Conservation (phyloP, 2,113 vertebrate species). For the Aviceda subcristata region DNA sequence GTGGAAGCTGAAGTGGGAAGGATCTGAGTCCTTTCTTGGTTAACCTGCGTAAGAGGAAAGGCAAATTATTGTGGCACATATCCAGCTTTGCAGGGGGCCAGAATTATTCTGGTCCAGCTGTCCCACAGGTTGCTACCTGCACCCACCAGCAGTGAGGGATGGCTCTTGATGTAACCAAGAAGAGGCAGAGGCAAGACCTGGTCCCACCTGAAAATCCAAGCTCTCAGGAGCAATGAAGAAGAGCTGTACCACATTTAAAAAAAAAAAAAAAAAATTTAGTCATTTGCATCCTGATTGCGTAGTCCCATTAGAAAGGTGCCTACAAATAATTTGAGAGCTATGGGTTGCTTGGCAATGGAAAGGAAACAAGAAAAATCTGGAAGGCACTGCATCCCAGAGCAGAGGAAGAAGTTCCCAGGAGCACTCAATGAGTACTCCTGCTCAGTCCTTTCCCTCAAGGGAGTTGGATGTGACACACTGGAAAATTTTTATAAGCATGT, state of each 20-base stretch:
- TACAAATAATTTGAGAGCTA: background rate
- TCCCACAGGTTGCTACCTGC: background rate
- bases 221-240: background rate
- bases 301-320: background rate
- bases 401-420: background rate
- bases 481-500: background rate
- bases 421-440: background rate
- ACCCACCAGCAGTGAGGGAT: background rate
- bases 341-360: background rate
- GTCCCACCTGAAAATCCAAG: background rate
- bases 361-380: background rate
- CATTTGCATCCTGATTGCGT: background rate
- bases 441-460: background rate
- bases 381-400: background rate
- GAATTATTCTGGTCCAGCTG: background rate
- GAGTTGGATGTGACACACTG: background rate
- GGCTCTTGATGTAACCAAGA: background rate
- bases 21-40: background rate
- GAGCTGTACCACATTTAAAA: background rate
- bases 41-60: background rate
- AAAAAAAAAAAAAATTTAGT: background rate
- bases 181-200: background rate
- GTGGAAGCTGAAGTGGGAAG: background rate
- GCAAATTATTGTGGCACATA: background rate
- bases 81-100: background rate